A percentile compares a stretch with the other conserved stretches of the same genome.
Evolutionary conservation across 2,797 vertebrate species (phyloP).

Genomic region (Halcyon leucocephala): DNA sequence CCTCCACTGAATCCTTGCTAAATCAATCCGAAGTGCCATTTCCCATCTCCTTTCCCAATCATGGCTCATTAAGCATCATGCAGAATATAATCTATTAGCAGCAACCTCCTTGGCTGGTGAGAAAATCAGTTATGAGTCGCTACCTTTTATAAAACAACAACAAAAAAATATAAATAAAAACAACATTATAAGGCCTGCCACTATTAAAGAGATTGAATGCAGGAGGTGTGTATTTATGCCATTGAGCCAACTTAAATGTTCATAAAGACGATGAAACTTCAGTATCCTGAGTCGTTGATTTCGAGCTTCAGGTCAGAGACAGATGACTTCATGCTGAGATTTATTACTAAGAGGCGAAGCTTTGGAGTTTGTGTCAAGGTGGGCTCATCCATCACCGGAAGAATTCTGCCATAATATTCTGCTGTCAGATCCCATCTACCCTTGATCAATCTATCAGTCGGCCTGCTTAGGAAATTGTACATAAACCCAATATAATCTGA

Average conservation of each 20-base stretch:
- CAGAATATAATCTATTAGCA: conserved; percentile 67
- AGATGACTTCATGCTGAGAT: conserved; percentile 69
- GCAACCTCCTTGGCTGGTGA: not conserved
- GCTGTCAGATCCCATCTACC: conserved; percentile 55
- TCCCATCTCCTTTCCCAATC: conserved; percentile 48
- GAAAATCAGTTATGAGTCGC: conserved; percentile 33
- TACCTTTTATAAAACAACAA: conserved; percentile 54
- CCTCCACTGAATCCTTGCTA: not conserved
- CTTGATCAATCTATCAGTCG: conserved; percentile 59
- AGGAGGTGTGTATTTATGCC: conserved; percentile 46
- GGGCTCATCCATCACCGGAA: conserved; percentile 52
- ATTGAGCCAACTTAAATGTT: conserved; percentile 56
- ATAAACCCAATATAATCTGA: conserved; percentile 36
- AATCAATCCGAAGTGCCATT: conserved; percentile 46
- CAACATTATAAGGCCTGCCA: conserved; percentile 64
- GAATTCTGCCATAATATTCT: conserved; percentile 66
- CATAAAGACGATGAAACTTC: conserved; percentile 63
- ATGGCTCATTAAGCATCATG: conserved; percentile 60
- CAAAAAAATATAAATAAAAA: not conserved
- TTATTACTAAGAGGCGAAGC: conserved; percentile 62
- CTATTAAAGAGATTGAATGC: conserved; percentile 68
- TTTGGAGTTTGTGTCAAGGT: conserved; percentile 68
- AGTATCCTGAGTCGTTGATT: conserved; percentile 56
- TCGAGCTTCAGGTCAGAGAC: conserved; percentile 73
- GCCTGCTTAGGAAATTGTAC: conserved; percentile 61